Conservation (phyloP, 2,888 invertebrate species). For the Amiota communis region DNA sequence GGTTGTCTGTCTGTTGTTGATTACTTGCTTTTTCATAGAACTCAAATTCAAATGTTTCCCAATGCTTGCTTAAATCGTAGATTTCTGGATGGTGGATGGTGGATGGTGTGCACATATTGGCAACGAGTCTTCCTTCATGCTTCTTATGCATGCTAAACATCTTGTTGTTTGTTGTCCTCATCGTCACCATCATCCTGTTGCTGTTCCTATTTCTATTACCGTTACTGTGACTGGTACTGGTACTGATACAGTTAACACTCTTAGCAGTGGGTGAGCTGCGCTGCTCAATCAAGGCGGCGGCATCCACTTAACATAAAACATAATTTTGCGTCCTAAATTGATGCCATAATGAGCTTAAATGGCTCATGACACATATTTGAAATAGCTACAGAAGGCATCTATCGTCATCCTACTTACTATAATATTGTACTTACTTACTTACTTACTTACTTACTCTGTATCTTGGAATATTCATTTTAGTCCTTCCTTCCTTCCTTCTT, state of each 20-base stretch:
- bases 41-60: too few relatives aligned
- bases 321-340: conserved; percentile 68
- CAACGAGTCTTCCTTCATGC: not conserved
- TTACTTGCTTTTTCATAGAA: not conserved
- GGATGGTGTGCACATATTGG: not conserved
- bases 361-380: conserved; percentile 69
- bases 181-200: not conserved
- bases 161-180: not conserved
- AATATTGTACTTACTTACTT: not conserved
- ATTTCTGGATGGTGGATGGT: too few relatives aligned
- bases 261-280: not conserved
- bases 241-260: conserved; percentile 1
- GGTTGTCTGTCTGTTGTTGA: too few relatives aligned
- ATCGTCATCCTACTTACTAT: not conserved
- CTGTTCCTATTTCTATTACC: not conserved
- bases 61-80: too few relatives aligned
- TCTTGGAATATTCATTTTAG: not conserved
- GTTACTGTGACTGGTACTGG: conserved; percentile 2
- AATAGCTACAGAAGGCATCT: not conserved
- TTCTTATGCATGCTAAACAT: not conserved
- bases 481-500: not conserved
- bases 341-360: conserved; percentile 70
- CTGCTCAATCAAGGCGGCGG: conserved; percentile 45
- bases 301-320: conserved; percentile 59
- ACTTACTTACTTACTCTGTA: not conserved